phyloP scores from a whole-genome alignment of 1,140 invertebrate species.

The Drosophila quadrilineata region DNA sequence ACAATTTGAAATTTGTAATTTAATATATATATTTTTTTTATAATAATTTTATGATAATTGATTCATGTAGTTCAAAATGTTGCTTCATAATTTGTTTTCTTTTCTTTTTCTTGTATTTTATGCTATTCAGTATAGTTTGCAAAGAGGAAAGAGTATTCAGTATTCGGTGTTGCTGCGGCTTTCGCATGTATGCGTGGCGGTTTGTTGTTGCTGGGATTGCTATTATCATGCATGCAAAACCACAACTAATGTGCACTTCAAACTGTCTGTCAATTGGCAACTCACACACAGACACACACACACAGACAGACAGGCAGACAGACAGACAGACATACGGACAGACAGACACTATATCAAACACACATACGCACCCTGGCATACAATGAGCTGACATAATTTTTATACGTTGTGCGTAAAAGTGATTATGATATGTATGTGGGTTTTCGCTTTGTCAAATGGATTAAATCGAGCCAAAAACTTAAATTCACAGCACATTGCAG shows the following conservation, averaged over 20 bases:
- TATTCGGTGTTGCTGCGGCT: no score
- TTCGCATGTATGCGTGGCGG: constrained; percentile 6
- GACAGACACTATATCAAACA: constrained; percentile 7
- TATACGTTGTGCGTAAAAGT: constrained; percentile 17
- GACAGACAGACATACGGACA: neutral
- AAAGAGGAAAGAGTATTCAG: no score
- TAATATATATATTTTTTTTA: no score
- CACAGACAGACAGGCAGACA: neutral
- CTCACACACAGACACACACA: constrained; percentile 12
- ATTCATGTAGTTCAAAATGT: no score
- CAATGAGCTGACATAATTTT: constrained; percentile 21
- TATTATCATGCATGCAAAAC: constrained; percentile 57
- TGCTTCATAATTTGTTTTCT: no score
- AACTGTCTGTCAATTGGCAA: constrained; percentile 63
- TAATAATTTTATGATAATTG: neutral
- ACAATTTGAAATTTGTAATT: no score
- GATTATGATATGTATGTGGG: constrained; percentile 4
- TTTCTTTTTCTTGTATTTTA: no score
- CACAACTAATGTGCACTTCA: constrained; percentile 66
- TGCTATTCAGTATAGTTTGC: no score
- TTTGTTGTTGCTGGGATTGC: constrained; percentile 16
- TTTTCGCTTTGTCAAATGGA: neutral
- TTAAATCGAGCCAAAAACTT: neutral
- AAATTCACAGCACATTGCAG: neutral
- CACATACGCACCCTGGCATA: neutral